Evolutionary conservation across 2,888 invertebrate genomes (phyloP), one percentile per base, ranked within the genome.

Genomic region (Cordilura impudica): DNA sequence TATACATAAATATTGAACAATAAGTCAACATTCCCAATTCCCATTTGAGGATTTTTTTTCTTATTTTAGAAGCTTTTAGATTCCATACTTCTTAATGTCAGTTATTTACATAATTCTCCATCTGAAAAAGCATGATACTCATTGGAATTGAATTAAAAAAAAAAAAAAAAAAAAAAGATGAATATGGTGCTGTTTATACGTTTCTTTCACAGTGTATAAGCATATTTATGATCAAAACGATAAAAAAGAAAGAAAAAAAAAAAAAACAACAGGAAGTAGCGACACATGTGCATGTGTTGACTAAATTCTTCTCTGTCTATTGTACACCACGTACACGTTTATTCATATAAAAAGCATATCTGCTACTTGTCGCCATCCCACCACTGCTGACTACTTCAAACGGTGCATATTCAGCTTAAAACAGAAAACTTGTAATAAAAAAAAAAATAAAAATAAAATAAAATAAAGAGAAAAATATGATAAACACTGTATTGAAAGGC

Each of bases 211-310:
- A 54, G 6, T 45, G 35, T 31, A 74, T 45, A 53, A 58, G 45
- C 70, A 69, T 45, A 84, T 84, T 83, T 83, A 85, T 82, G 83
- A 86, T 85, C 83, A 85, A 85, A 83, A 84, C 84, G 83, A 85
- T 83, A 85, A 86, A 85, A 85, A 85, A 83, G 85, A 86, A 86
- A 85, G 85, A 85, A 85, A 86, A 85, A 85, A 85, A 83, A 85
- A 86, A 86, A 85, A 85, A 85, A 83, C 83, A 85, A 82, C 86
- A 87, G 86, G 86, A 86, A 86, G 85, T 85, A 84, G 86, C 86
- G 85, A 85, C 86, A 86, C 86, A 86, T 86, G 83, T 81, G 81
- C 60, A 43, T 60, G 53, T 45, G 58, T 70, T 79, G 70, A 73
- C 53, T 70, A 43, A 58, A 54, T 54, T 54, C 47, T 31, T 49